phyloP scores from a whole-genome alignment of 2,888 invertebrate genomes.

The Cantharis rustica region DNA sequence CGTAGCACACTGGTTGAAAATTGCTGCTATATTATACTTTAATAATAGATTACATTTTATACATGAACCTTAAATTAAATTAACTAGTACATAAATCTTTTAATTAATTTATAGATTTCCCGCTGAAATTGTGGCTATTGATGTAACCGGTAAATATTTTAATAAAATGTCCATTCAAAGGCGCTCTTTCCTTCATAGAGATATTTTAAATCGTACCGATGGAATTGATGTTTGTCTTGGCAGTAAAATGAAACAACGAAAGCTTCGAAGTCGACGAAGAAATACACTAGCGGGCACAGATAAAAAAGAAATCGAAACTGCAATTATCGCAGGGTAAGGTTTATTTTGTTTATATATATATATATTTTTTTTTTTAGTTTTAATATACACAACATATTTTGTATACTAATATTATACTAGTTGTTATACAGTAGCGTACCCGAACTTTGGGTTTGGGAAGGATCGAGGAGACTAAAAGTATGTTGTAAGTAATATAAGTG shows the following conservation, averaged over 20 bases:
- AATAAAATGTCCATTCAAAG: conserved; percentile 86
- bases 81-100: neutral
- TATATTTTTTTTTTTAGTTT: neutral
- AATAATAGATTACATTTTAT: neutral
- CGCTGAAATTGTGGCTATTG: conserved; percentile 85
- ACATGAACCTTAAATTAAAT: neutral
- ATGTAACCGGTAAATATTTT: conserved; percentile 86
- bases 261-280: conserved; percentile 81
- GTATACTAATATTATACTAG: too few relatives aligned
- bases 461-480: too few relatives aligned
- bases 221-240: conserved; percentile 58
- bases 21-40: neutral
- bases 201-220: conserved; percentile 39
- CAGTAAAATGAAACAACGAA: conserved; percentile 72
- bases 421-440: too few relatives aligned
- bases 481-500: too few relatives aligned
- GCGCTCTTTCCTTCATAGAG: conserved; percentile 74
- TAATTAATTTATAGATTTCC: conserved; percentile 71
- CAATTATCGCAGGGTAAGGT: conserved; percentile 78
- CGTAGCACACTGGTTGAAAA: neutral
- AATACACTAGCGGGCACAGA: conserved; percentile 91
- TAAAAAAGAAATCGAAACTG: conserved; percentile 86
- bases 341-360: conserved; percentile 37
- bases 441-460: too few relatives aligned
- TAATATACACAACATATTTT: too few relatives aligned